phyloP scores from a whole-genome alignment of 2,888 invertebrate species.

The Spodoptera littoralis region DNA sequence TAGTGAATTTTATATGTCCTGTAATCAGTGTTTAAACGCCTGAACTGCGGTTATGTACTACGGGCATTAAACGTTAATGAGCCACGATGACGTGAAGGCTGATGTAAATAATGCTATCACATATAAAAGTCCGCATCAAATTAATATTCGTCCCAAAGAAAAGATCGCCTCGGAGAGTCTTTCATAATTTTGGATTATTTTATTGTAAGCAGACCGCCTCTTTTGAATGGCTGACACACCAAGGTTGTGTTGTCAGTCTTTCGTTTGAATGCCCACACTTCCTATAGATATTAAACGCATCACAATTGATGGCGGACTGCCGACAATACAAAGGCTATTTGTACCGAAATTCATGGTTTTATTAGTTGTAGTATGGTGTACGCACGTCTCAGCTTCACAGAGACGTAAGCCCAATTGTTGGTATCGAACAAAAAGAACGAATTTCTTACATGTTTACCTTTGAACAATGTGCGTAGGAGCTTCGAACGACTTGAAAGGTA shows the following conservation, averaged over 20 bases:
- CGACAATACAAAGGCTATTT: conserved; percentile 72
- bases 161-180: conserved; percentile 56
- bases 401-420: conserved; percentile 71
- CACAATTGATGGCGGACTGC: conserved; percentile 74
- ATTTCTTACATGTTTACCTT: conserved; percentile 81
- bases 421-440: conserved; percentile 75
- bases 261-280: conserved; percentile 69
- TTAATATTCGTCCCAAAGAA: conserved; percentile 58
- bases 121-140: conserved; percentile 60
- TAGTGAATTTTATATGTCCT: conserved; percentile 76
- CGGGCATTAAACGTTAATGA: conserved; percentile 72
- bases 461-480: conserved; percentile 80
- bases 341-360: conserved; percentile 69
- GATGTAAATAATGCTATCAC: conserved; percentile 70
- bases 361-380: conserved; percentile 56
- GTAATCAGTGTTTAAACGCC: conserved; percentile 78
- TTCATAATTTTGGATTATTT: conserved; percentile 60
- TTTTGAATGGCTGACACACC: conserved; percentile 69
- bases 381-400: conserved; percentile 65
- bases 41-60: conserved; percentile 62
- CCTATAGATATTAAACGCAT: conserved; percentile 74
- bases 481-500: conserved; percentile 62
- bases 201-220: conserved; percentile 70
- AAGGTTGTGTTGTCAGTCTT: conserved; percentile 56
- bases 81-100: conserved; percentile 63